Evolutionary conservation across 2,113 vertebrate species (phyloP).

Genomic region (Phylloscopus trochiloides): DNA sequence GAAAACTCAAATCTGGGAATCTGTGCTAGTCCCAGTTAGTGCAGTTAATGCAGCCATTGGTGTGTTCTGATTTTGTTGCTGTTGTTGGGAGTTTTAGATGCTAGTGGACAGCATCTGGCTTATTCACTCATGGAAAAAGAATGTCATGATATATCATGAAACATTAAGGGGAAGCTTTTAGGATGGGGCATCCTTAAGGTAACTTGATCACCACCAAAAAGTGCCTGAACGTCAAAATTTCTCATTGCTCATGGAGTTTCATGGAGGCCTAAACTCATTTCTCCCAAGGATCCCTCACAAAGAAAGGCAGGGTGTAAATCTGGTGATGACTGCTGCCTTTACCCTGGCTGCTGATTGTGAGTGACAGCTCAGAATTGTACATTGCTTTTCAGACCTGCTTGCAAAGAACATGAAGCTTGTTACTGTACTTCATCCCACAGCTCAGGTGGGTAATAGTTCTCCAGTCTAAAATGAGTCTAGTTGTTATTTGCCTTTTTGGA

Average conservation of each 20-base stretch:
- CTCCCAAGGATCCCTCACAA: background rate
- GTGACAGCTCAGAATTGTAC: background rate
- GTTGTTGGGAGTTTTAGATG: background rate
- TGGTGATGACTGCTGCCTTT: background rate
- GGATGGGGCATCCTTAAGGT: background rate
- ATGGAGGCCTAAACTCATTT: background rate
- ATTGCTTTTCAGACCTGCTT: background rate
- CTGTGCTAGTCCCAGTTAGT: background rate
- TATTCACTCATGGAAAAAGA: background rate
- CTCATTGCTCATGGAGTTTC: background rate
- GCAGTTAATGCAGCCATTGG: background rate
- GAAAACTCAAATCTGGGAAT: background rate
- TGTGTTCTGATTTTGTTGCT: background rate
- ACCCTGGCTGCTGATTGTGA: background rate
- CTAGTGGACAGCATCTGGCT: background rate
- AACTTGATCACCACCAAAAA: background rate
- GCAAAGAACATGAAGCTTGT: background rate
- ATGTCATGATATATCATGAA: background rate
- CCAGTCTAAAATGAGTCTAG: background rate
- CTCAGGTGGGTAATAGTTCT: background rate
- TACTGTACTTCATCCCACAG: background rate
- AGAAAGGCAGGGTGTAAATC: background rate
- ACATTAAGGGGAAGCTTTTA: background rate
- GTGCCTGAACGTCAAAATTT: background rate
- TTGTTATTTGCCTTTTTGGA: background rate